These are phyloP conservation scores for Pampusana beccarii DNA, from an alignment of 2,113 vertebrate species.

Conservation along the genomic window DNA sequence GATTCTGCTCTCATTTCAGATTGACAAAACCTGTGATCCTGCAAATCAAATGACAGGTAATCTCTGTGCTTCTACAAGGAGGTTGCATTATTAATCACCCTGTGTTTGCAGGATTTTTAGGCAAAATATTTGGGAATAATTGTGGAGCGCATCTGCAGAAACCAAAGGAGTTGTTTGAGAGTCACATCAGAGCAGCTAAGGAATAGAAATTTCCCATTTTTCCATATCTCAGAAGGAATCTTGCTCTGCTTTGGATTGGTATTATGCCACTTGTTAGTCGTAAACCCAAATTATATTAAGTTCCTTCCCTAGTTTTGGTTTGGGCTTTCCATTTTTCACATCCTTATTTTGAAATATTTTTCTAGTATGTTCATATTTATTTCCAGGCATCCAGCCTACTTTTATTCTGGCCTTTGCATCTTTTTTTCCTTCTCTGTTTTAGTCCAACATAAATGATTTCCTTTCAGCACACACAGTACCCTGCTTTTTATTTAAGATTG, in stretches of 20 bases:
- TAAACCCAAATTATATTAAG: background rate
- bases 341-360: constrained; percentile 57
- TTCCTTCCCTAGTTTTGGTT: constrained; percentile 33
- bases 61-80: background rate
- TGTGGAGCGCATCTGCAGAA: background rate
- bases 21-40: background rate
- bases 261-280: background rate
- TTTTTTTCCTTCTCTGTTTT: constrained; percentile 50
- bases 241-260: background rate
- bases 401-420: constrained; percentile 71
- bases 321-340: constrained; percentile 49
- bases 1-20: background rate
- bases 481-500: constrained; percentile 73
- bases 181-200: background rate
- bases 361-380: constrained; percentile 68
- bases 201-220: background rate
- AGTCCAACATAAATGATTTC: constrained; percentile 73
- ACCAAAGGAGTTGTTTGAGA: background rate
- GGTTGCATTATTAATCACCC: background rate
- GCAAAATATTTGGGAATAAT: background rate
- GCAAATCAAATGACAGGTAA: background rate
- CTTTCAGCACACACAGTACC: constrained; percentile 73
- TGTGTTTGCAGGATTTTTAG: background rate
- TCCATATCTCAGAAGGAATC: background rate
- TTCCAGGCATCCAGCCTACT: constrained; percentile 72